Percentiles rank a stretch among this genome's conserved stretches.
Evolutionary conservation across 2,113 vertebrate genomes (phyloP).

Genomic region (Gopherus flavomarginatus): DNA sequence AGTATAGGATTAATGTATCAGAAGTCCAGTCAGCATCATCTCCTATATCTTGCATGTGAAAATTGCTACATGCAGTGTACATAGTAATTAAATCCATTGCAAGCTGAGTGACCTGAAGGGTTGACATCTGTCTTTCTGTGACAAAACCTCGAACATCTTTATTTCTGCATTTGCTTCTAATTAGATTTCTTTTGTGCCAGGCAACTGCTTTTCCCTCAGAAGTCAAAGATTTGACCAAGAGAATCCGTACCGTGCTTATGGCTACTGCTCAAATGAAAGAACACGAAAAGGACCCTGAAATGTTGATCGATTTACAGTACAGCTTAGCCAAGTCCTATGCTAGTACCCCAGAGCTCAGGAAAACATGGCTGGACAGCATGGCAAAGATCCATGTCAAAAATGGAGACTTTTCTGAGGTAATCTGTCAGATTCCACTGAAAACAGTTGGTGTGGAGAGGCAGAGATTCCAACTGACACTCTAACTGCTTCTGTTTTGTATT

Average conservation of each 20-base stretch:
- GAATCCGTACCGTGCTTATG: constrained; percentile 97
- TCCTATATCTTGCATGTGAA: neutral
- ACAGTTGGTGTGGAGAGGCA: fast-evolving
- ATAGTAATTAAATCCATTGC: neutral
- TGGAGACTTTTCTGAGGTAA: constrained; percentile 95
- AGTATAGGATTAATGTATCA: neutral
- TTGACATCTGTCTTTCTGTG: neutral
- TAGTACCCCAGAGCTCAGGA: constrained; percentile 95
- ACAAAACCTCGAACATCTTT: neutral
- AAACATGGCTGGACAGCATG: constrained; percentile 98
- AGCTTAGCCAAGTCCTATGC: constrained; percentile 97
- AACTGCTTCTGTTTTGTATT: constrained; percentile 43
- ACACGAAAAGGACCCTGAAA: constrained; percentile 96
- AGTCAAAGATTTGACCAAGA: constrained; percentile 96
- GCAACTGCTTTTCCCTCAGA: constrained; percentile 92
- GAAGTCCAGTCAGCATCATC: neutral
- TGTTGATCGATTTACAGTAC: constrained; percentile 96
- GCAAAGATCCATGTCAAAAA: constrained; percentile 96
- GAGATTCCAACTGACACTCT: neutral
- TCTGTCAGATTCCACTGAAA: neutral
- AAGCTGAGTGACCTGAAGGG: neutral
- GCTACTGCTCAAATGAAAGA: constrained; percentile 98
- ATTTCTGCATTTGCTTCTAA: neutral
- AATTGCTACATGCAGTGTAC: neutral
- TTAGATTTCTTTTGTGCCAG: constrained; percentile 72